Conservation (phyloP, 2,888 invertebrate species). For the Hydraecia micacea region DNA sequence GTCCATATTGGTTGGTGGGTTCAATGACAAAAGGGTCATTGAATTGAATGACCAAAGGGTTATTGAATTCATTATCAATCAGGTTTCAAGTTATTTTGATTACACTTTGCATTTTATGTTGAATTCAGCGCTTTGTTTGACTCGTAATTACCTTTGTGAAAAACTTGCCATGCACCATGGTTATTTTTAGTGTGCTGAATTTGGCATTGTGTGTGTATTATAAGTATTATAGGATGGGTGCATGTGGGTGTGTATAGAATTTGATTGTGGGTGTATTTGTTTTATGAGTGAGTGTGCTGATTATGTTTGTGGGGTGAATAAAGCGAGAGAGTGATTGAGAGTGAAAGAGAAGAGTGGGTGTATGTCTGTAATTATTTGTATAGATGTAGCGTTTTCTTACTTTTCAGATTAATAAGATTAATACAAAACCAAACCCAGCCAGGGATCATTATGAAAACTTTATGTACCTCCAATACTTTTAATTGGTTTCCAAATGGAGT, state of each 20-base stretch:
- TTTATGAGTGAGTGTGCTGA: background rate
- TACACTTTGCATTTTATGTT: background rate
- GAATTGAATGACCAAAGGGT: too few relatives aligned
- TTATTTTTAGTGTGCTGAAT: slow-evolving; percentile 1
- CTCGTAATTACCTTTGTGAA: background rate
- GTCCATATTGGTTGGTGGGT: background rate
- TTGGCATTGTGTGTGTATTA: background rate
- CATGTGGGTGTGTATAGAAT: background rate
- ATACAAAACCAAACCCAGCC: background rate
- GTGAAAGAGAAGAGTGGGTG: background rate
- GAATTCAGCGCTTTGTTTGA: background rate
- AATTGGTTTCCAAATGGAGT: background rate
- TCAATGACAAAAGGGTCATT: background rate
- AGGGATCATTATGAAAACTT: background rate
- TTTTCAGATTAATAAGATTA: slow-evolving; percentile 3
- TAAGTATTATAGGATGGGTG: background rate
- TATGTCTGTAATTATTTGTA: background rate
- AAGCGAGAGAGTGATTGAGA: background rate
- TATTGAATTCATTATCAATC: background rate
- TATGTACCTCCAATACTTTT: background rate
- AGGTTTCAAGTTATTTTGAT: background rate
- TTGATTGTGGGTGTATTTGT: background rate
- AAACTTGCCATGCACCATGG: background rate
- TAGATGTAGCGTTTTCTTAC: background rate
- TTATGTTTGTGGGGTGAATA: background rate